A percentile compares a stretch with the other conserved stretches of the same genome.
Conservation (phyloP, 2,888 invertebrate genomes). For the Syritta pipiens region DNA sequence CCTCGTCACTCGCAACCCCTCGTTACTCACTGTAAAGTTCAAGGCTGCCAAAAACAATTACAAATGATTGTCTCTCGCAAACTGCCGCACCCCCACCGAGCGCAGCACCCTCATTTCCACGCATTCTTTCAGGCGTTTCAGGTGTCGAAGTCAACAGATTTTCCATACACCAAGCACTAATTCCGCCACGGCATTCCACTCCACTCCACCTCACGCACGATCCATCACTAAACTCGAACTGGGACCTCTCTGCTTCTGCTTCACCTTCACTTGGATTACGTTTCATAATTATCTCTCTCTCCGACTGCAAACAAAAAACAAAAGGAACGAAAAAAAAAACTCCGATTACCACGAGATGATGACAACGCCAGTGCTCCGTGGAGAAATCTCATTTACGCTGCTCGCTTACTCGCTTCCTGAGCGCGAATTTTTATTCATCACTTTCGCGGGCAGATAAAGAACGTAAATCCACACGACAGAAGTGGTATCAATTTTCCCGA, state of each 20-base stretch:
- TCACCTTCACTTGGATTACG: conserved; percentile 13
- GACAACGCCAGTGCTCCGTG: conserved; percentile 18
- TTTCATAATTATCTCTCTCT: conserved; percentile 17
- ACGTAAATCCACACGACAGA: neutral
- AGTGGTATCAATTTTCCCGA: conserved; percentile 16
- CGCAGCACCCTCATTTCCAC: neutral
- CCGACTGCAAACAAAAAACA: conserved; percentile 22
- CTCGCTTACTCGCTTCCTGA: conserved; percentile 23
- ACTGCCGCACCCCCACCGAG: neutral
- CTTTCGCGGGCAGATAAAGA: conserved; percentile 25
- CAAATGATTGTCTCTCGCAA: conserved; percentile 31
- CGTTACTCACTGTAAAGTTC: conserved; percentile 23
- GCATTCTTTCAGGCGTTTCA: neutral
- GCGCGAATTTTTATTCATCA: conserved; percentile 45
- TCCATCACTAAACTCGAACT: neutral
- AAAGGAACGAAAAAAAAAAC: conserved; percentile 12
- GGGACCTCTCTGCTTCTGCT: neutral
- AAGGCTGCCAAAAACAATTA: conserved; percentile 42
- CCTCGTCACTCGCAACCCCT: neutral
- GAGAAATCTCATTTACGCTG: conserved; percentile 33
- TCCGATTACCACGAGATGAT: neutral
- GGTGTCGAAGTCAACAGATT: conserved; percentile 47
- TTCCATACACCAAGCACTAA: conserved; percentile 52
- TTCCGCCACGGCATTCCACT: conserved; percentile 19
- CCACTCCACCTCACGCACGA: neutral